Evolutionary conservation across 2,797 vertebrate genomes (phyloP).

Genomic region (Cossypha heuglini): DNA sequence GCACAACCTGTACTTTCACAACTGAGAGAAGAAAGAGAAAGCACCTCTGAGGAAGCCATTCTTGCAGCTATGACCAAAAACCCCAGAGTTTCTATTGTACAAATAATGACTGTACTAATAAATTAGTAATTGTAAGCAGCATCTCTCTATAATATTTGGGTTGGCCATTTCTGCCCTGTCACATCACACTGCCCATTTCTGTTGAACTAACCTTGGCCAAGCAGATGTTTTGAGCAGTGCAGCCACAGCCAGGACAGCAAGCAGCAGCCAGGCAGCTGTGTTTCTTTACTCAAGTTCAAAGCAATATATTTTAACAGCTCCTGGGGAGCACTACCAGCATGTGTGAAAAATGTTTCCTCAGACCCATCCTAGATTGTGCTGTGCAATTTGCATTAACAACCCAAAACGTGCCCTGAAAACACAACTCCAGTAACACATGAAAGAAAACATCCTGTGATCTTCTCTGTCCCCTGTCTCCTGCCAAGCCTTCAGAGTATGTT

Average conservation of each 20-base stretch:
- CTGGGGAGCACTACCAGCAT: neutral
- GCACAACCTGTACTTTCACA: neutral
- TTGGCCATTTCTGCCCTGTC: neutral
- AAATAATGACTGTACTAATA: neutral
- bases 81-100: rapidly evolving
- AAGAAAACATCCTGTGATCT: neutral
- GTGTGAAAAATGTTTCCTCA: neutral
- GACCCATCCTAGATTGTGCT: neutral
- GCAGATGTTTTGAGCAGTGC: neutral
- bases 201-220: neutral
- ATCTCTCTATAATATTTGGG: neutral
- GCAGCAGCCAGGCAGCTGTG: neutral
- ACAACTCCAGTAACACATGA: neutral
- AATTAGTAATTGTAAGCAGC: neutral
- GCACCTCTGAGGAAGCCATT: neutral
- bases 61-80: neutral
- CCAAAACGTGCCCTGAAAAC: neutral
- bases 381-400: neutral
- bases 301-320: neutral
- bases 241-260: neutral
- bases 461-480: neutral
- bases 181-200: neutral
- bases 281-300: neutral
- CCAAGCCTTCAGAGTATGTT: neutral
- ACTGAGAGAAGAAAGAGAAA: neutral